Conservation (phyloP, 2,797 vertebrate species). For the Anguilla anguilla region DNA sequence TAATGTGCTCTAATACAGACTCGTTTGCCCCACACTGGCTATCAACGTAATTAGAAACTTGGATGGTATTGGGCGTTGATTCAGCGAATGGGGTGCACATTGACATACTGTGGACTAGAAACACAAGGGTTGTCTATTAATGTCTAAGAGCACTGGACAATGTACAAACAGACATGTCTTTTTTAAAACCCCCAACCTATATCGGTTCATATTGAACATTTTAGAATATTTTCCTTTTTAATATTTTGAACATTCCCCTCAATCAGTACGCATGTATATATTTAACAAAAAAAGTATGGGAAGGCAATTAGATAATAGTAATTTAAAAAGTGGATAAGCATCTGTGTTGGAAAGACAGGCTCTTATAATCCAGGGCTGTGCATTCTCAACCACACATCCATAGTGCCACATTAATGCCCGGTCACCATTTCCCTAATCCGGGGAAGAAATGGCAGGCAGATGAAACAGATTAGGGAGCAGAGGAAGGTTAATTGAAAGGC, state of each 20-base stretch:
- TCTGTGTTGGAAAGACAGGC: not conserved
- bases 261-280: not conserved
- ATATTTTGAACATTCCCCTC: not conserved
- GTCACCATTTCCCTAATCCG: slow-evolving; percentile 51
- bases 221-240: not conserved
- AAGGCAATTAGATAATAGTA: not conserved
- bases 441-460: slow-evolving; percentile 57
- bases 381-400: slow-evolving; percentile 5
- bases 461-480: slow-evolving; percentile 56
- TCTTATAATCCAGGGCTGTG: not conserved
- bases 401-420: slow-evolving; percentile 53
- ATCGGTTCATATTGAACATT: not conserved
- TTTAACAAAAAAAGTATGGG: not conserved
- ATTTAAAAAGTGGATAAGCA: not conserved
- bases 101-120: not conserved
- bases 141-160: not conserved
- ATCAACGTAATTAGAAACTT: not conserved
- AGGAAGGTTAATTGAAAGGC: slow-evolving; percentile 64
- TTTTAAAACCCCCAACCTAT: not conserved
- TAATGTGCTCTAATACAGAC: not conserved
- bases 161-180: not conserved
- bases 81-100: not conserved
- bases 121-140: not conserved
- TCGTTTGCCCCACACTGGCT: not conserved
- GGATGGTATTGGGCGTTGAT: not conserved